Base-by-base conservation (phyloP, 2,797 vertebrate genomes). In the Cirrhinus mrigala region DNA sequence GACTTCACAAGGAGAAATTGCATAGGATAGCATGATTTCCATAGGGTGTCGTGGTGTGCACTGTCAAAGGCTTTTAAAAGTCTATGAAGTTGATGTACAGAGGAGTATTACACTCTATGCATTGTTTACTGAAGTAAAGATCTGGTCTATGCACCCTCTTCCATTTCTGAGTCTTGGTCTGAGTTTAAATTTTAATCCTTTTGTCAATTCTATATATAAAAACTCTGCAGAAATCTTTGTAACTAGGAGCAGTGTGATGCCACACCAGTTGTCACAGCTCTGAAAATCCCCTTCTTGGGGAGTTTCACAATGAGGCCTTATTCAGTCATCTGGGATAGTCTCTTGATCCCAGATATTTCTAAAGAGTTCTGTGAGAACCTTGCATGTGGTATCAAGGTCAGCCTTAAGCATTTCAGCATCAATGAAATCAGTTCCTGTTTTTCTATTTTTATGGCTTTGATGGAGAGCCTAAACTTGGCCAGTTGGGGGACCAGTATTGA, bases 1-100 rank as follows among this genome's bases (percentile, higher is more conserved):
- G 27, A 80, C 37, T 69, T 44, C 2, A 84, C 62, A 33, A 50
- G 37, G 22, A 78, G 52, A 66, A 10, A 70, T 70, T 70, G 15
- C 0, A 18, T 46, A 52, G n/a, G 33, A 5, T 71, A 27, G 8
- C 56, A 66, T 15, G 6, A 66, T 83, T 27, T 76, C 75, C 44
- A 50, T 71, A 50, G 48, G 4, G 14, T 50, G 48, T 48, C 11
- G 6, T 40, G 6, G 37, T 40, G 37, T 29, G 3, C 29, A 29
- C 29, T 29, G 29, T 29, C 29, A 29, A 3, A 29, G 29, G 1
- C 29, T 1, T 29, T 29, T 29, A 29, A n/a, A n/a, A n/a, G 29
- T 3, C 29, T 29, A 29, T 40, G 6, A 40, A 40, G 37, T 40
- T 40, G 37, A 40, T 40, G 37, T 3, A 6, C 4, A 40, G 18